Evolutionary conservation across 2,113 vertebrate species (phyloP).

Genomic region (Cichladusa arquata): DNA sequence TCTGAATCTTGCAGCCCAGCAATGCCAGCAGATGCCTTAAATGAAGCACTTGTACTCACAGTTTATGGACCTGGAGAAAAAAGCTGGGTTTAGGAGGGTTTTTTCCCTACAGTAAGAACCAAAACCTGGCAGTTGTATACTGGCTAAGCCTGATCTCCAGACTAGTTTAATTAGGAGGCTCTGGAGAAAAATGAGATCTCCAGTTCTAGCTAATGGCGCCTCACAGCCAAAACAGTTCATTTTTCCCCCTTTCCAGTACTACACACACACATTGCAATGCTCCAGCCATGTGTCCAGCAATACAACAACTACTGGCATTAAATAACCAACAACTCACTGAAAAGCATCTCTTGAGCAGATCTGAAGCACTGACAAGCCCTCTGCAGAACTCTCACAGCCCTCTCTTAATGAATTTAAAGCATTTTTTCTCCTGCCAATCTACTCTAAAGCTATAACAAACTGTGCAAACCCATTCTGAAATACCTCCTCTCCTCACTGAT

Average conservation of each 20-base stretch:
- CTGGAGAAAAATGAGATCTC: neutral
- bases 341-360: neutral
- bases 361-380: neutral
- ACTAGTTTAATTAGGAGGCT: neutral
- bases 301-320: fast-evolving
- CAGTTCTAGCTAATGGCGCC: neutral
- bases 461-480: neutral
- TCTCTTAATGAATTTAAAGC: neutral
- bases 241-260: neutral
- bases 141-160: neutral
- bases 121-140: neutral
- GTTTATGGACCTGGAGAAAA: neutral
- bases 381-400: too few species aligned
- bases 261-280: neutral
- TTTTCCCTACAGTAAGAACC: neutral
- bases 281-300: neutral
- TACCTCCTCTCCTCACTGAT: neutral
- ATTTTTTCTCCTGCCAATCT: neutral
- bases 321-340: neutral
- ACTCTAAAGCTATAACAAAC: neutral
- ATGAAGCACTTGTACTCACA: neutral
- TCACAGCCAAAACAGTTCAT: neutral
- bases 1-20: neutral
- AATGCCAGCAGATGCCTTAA: neutral
- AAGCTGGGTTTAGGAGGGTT: neutral